phyloP scores from a whole-genome alignment of 2,113 vertebrate genomes.

The Lonchura striata region DNA sequence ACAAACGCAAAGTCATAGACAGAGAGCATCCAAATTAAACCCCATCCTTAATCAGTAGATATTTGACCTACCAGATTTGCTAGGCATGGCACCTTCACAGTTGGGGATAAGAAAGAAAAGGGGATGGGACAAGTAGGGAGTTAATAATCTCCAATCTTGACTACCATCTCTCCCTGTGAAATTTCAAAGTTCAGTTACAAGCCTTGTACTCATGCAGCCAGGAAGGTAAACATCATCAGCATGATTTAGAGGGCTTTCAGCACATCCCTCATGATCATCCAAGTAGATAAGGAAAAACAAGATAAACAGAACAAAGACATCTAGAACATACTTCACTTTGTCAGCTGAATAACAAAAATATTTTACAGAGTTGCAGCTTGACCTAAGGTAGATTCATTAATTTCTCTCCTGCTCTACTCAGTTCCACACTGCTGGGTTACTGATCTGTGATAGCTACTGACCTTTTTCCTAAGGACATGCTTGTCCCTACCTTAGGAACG shows the following conservation, averaged over 20 bases:
- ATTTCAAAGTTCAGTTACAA: conserved; percentile 4
- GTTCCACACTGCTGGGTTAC: background rate
- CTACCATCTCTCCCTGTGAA: background rate
- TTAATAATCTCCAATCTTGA: background rate
- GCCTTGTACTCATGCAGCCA: background rate
- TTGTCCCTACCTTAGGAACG: background rate
- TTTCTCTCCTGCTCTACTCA: background rate
- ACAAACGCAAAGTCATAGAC: background rate
- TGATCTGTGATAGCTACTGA: background rate
- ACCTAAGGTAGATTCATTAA: background rate
- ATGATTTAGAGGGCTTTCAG: background rate
- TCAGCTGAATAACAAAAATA: background rate
- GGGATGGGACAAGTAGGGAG: background rate
- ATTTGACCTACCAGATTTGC: background rate
- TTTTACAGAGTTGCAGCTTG: background rate
- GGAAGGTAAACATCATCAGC: background rate
- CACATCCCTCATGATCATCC: background rate
- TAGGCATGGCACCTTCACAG: background rate
- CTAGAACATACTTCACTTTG: background rate
- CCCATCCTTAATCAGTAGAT: background rate
- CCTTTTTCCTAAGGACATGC: background rate
- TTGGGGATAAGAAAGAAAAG: background rate
- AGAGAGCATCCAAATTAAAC: background rate
- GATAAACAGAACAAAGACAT: background rate
- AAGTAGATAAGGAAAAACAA: background rate